Percentiles rank a stretch among this genome's conserved stretches.
phyloP scores from a whole-genome alignment of 2,888 invertebrate genomes.

The Pyrrhosoma nymphula region DNA sequence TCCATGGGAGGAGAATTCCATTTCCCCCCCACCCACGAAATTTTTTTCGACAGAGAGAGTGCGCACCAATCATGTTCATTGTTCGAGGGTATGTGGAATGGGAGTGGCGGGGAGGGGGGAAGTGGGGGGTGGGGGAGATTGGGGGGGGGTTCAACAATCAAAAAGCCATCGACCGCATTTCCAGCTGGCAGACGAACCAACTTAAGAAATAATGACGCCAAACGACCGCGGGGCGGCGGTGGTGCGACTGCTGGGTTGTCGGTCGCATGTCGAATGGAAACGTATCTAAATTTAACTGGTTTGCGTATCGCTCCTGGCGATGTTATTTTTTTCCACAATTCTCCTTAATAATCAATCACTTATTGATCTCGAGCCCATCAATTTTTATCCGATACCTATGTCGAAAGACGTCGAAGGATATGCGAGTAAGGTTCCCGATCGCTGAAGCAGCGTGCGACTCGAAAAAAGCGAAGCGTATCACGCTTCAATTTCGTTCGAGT shows the following conservation, averaged over 20 bases:
- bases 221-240: not conserved
- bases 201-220: not conserved
- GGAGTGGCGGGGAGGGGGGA: no score
- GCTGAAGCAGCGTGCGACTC: not conserved
- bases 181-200: not conserved
- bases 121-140: no score
- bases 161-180: not conserved
- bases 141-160: not conserved
- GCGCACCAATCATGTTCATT: no score
- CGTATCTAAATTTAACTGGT: constrained; percentile 8
- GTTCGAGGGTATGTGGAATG: no score
- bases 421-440: not conserved
- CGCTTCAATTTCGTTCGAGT: not conserved
- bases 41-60: no score
- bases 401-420: not conserved
- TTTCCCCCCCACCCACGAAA: no score
- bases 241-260: not conserved
- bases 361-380: not conserved
- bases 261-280: not conserved
- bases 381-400: constrained; percentile 10
- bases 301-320: not conserved
- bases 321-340: not conserved
- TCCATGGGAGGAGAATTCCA: no score
- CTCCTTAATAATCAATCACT: constrained; percentile 5
- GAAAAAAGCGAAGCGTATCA: not conserved